Conservation (phyloP, 2,113 vertebrate species). For the Rhizomys pruinosus region DNA sequence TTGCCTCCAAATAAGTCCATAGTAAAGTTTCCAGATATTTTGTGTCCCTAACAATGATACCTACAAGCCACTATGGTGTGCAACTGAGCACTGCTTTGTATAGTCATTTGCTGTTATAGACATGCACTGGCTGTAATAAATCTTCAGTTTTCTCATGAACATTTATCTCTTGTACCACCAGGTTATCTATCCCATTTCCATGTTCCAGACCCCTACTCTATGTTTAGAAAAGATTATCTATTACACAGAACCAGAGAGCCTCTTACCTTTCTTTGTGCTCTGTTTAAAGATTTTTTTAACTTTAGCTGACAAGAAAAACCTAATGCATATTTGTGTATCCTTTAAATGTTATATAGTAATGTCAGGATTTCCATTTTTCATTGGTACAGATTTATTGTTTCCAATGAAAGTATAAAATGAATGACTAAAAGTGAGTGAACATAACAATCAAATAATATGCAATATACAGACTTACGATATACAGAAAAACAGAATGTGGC, state of each 20-base stretch:
- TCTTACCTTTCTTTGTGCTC: background rate
- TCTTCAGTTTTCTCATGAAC: background rate
- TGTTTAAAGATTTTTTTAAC: slow-evolving; percentile 12
- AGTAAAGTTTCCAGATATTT: background rate
- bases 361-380: background rate
- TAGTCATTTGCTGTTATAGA: background rate
- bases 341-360: background rate
- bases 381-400: background rate
- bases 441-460: background rate
- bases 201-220: background rate
- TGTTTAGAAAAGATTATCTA: background rate
- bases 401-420: background rate
- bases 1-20: background rate
- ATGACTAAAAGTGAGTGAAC: background rate
- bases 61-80: background rate
- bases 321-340: background rate
- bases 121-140: background rate
- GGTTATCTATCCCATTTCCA: background rate
- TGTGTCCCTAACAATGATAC: no score
- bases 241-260: background rate
- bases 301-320: background rate
- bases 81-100: background rate
- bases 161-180: background rate
- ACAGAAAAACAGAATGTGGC: background rate
- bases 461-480: background rate